Conservation (phyloP, 2,888 invertebrate genomes). For the Acronicta leporina region DNA sequence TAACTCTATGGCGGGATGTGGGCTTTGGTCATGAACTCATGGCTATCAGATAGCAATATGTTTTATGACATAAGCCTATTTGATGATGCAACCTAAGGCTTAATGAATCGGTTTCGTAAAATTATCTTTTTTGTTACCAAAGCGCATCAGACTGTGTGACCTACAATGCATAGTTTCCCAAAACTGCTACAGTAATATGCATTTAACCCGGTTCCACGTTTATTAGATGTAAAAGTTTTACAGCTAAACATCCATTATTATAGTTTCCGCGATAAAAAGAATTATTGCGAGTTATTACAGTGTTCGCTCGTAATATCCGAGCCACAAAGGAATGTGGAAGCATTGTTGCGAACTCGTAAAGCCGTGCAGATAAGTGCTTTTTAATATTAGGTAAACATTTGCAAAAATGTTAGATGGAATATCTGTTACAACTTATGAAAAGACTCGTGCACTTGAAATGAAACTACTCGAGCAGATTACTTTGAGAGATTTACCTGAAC, state of each 20-base stretch:
- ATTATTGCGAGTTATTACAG: slow-evolving; percentile 58
- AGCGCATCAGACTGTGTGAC: too few relatives aligned
- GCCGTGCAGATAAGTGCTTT: slow-evolving; percentile 33
- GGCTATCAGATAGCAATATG: slow-evolving; percentile 44
- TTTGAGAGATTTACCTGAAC: slow-evolving; percentile 13
- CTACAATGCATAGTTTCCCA: slow-evolving; percentile 21
- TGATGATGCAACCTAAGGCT: background rate
- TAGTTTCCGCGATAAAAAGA: slow-evolving; percentile 70
- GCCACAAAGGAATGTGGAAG: slow-evolving; percentile 42
- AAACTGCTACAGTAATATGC: slow-evolving; percentile 32
- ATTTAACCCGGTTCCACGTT: slow-evolving; percentile 42
- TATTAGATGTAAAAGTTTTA: slow-evolving; percentile 55
- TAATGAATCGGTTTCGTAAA: background rate
- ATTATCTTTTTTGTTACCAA: background rate
- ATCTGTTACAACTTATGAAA: slow-evolving; percentile 17
- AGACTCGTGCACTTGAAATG: slow-evolving; percentile 20
- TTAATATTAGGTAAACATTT: slow-evolving; percentile 44
- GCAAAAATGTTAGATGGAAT: slow-evolving; percentile 17
- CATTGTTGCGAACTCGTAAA: slow-evolving; percentile 42
- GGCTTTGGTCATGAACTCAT: slow-evolving; percentile 30
- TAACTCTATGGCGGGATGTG: slow-evolving; percentile 19
- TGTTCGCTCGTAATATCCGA: slow-evolving; percentile 46
- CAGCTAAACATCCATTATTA: slow-evolving; percentile 59
- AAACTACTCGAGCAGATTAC: slow-evolving; percentile 28
- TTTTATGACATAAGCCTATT: slow-evolving; percentile 15